Evolutionary conservation across 2,797 vertebrate genomes (phyloP).

Genomic region (Telmatherina bonti): DNA sequence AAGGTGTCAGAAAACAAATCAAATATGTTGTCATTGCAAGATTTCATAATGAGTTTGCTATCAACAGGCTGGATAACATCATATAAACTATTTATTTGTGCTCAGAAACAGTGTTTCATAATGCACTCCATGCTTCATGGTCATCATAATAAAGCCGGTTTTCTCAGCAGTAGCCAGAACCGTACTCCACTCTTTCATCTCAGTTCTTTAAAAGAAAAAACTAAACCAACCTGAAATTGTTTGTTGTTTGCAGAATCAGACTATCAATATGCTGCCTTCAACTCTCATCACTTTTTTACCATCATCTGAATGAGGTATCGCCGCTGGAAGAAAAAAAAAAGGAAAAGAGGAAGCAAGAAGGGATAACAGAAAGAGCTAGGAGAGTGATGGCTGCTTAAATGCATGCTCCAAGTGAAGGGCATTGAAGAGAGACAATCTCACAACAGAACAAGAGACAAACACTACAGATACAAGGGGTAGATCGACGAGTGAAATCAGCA

Average conservation of each 20-base stretch:
- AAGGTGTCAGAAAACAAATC: neutral
- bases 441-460: conserved; percentile 54
- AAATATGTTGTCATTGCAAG: neutral
- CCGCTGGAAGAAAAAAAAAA: conserved; percentile 30
- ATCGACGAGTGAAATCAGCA: conserved; percentile 72
- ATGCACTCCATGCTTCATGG: conserved; percentile 12
- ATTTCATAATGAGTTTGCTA: neutral
- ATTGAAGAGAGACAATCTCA: conserved; percentile 32
- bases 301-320: conserved; percentile 34
- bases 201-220: conserved; percentile 35
- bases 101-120: conserved; percentile 19
- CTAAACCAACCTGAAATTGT: conserved; percentile 38
- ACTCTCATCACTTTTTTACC: conserved; percentile 46
- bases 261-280: conserved; percentile 31
- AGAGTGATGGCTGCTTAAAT: conserved; percentile 38
- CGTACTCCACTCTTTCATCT: conserved; percentile 35
- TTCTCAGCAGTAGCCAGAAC: conserved; percentile 30
- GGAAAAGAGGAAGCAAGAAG: neutral
- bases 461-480: conserved; percentile 43
- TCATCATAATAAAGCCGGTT: conserved; percentile 26
- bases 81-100: conserved; percentile 16
- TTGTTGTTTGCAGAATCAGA: conserved; percentile 41
- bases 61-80: neutral
- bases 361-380: conserved; percentile 16
- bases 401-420: conserved; percentile 38